Percentiles rank a stretch among this genome's conserved stretches.
These are phyloP conservation scores for Pelobates fuscus DNA, from an alignment of 2,113 vertebrate genomes.

Conservation along the genomic window DNA sequence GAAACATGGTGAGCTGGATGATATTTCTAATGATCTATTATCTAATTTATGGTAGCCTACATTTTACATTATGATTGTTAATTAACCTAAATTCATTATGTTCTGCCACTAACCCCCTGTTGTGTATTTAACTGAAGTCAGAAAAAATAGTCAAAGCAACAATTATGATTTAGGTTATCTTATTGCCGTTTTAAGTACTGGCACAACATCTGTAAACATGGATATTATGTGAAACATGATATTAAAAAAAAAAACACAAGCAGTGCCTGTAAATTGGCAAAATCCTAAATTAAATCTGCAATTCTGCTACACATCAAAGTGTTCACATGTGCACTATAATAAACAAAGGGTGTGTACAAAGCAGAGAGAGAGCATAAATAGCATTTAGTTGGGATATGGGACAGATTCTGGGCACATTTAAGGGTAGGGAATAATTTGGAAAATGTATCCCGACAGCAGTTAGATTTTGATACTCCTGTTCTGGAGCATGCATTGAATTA, in stretches of 20 bases:
- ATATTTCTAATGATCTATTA: no score
- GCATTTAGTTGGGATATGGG: background rate
- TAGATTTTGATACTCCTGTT: constrained; percentile 12
- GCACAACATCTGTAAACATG: constrained; percentile 27
- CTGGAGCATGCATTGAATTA: background rate
- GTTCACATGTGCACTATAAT: constrained; percentile 29
- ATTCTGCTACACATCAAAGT: constrained; percentile 31
- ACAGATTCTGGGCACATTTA: background rate
- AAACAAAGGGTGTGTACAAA: constrained; percentile 26
- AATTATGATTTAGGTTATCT: background rate
- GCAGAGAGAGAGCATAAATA: constrained; percentile 13
- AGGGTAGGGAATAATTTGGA: no score
- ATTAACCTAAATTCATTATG: no score
- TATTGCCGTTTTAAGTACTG: background rate
- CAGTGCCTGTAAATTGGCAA: constrained; percentile 29
- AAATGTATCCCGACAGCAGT: no score
- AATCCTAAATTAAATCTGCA: constrained; percentile 11
- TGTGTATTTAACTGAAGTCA: no score
- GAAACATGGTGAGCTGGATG: no score
- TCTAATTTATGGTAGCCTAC: no score
- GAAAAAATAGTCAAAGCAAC: no score
- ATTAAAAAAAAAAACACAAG: constrained; percentile 41
- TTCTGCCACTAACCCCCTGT: no score
- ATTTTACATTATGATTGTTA: no score
- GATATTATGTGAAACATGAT: constrained; percentile 18